Percentiles rank a stretch among this genome's conserved stretches.
Conservation (phyloP, 2,888 invertebrate genomes). For the Clistopyga incitator region DNA sequence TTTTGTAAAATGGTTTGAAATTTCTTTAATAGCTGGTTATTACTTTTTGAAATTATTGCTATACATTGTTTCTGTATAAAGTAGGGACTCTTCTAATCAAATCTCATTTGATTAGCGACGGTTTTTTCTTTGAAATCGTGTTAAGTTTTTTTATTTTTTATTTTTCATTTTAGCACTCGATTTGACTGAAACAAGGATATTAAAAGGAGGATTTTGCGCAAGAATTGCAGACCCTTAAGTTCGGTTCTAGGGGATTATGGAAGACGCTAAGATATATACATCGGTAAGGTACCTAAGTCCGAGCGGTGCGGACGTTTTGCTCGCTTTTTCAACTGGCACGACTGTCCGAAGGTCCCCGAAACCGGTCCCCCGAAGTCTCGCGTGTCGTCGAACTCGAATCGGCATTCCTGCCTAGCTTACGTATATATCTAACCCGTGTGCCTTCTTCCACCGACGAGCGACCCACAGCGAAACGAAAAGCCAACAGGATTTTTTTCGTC, state of each 20-base stretch:
- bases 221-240: not conserved
- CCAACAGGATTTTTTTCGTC: conserved; percentile 11
- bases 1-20: too few relatives aligned
- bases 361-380: conserved; percentile 80
- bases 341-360: conserved; percentile 80
- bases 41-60: too few relatives aligned
- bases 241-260: not conserved
- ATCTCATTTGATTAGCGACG: too few relatives aligned
- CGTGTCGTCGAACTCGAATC: conserved; percentile 82
- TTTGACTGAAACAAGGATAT: too few relatives aligned
- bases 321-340: conserved; percentile 64
- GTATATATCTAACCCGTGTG: conserved; percentile 45
- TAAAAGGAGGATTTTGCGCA: not conserved
- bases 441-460: conserved; percentile 16
- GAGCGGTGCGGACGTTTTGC: conserved; percentile 54
- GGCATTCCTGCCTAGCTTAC: conserved; percentile 80
- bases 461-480: conserved; percentile 32
- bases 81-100: too few relatives aligned
- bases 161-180: too few relatives aligned
- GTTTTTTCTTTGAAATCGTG: too few relatives aligned
- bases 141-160: too few relatives aligned
- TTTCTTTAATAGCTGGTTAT: too few relatives aligned
- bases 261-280: not conserved
- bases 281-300: conserved; percentile 49
- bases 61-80: too few relatives aligned